A percentile compares a stretch with the other conserved stretches of the same genome.
phyloP scores from a whole-genome alignment of 1,140 invertebrate species.

The Heliconius hewitsoni region DNA sequence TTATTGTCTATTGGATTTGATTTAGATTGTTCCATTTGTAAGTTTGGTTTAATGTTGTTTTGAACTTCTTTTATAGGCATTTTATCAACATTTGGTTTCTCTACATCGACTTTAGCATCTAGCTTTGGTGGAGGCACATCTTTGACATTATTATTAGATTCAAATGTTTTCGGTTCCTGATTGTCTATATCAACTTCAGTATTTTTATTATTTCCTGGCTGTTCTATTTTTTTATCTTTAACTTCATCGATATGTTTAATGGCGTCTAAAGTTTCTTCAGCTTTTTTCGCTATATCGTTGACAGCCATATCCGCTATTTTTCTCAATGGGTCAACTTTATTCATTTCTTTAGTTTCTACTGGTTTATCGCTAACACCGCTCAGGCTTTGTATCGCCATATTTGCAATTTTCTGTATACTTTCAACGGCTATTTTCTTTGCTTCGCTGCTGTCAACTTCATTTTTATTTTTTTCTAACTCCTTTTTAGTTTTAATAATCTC shows the following conservation, averaged over 20 bases:
- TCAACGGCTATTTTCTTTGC: slow-evolving; percentile 77
- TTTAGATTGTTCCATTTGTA: slow-evolving; percentile 1
- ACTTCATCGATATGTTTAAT: slow-evolving; percentile 61
- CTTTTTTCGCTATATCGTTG: slow-evolving; percentile 66
- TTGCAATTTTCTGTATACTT: slow-evolving; percentile 78
- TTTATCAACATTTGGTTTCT: slow-evolving; percentile 19
- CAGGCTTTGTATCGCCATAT: slow-evolving; percentile 75
- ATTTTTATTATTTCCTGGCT: slow-evolving; percentile 10
- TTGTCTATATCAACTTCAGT: slow-evolving; percentile 24
- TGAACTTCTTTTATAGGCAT: background rate
- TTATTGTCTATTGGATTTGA: background rate
- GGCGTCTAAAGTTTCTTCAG: slow-evolving; percentile 63
- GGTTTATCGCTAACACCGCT: slow-evolving; percentile 66
- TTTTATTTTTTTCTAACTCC: slow-evolving; percentile 77
- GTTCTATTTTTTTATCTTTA: slow-evolving; percentile 36
- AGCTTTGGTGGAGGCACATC: background rate
- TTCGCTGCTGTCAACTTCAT: slow-evolving; percentile 59
- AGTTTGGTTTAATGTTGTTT: background rate
- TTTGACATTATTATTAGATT: background rate
- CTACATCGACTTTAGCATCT: background rate
- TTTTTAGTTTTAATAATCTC: slow-evolving; percentile 81
- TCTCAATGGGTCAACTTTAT: slow-evolving; percentile 49
- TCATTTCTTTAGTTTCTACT: slow-evolving; percentile 41
- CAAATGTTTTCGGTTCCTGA: background rate
- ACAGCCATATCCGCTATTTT: slow-evolving; percentile 65